These are phyloP conservation scores for Brachionus koreanus DNA, from an alignment of 1,140 invertebrate genomes.

Conservation along the genomic window DNA sequence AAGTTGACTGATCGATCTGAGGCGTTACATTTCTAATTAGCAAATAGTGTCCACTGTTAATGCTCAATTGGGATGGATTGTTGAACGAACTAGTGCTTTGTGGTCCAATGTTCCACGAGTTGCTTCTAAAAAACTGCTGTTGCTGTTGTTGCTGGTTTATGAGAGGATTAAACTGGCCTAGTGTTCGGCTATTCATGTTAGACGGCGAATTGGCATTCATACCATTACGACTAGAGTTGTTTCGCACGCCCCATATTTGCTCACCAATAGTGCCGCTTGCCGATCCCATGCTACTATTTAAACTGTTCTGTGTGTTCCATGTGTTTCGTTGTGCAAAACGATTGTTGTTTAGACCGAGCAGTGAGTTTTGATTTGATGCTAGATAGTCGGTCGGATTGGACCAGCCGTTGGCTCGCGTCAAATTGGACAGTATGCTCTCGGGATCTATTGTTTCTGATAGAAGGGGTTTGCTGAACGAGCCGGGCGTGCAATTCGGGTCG, in stretches of 20 bases:
- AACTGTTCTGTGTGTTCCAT: background rate
- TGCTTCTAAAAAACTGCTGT: background rate
- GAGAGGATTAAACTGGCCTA: background rate
- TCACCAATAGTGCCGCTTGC: constrained; percentile 9
- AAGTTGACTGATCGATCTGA: constrained; percentile 23
- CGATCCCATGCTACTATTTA: background rate
- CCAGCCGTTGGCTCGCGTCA: background rate
- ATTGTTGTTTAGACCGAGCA: background rate
- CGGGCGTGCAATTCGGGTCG: constrained; percentile 40
- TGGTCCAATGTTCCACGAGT: constrained; percentile 17
- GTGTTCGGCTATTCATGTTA: background rate
- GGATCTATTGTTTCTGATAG: constrained; percentile 30
- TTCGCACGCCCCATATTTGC: constrained; percentile 21
- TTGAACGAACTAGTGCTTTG: background rate
- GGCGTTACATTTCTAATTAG: constrained; percentile 16
- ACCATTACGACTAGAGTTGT: background rate
- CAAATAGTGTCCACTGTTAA: constrained; percentile 25
- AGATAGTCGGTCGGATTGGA: background rate
- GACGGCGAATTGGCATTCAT: background rate
- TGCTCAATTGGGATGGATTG: background rate
- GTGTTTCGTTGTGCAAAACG: background rate
- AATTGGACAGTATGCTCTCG: constrained; percentile 21
- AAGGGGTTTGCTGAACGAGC: constrained; percentile 22
- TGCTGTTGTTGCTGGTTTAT: background rate
- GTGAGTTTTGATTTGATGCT: background rate